Percentiles rank a stretch among this genome's conserved stretches.
These are phyloP conservation scores for Epinephelus cyanopodus DNA, from an alignment of 2,113 vertebrate genomes.

Conservation along the genomic window DNA sequence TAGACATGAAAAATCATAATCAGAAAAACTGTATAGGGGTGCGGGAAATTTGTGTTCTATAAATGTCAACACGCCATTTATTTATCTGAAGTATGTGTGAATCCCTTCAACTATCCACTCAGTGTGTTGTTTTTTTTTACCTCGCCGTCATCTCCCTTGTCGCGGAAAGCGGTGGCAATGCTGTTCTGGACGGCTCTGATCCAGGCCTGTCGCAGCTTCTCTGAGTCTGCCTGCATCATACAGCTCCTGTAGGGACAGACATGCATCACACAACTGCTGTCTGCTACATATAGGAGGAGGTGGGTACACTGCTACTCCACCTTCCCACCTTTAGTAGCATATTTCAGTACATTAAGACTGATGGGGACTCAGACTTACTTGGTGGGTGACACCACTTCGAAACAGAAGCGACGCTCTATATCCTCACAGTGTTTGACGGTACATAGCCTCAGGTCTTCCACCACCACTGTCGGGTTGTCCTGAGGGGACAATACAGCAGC, in stretches of 20 bases:
- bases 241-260: constrained; percentile 89
- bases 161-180: constrained; percentile 96
- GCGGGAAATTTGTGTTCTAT: not conserved
- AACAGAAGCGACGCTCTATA: constrained; percentile 96
- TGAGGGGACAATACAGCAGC: constrained; percentile 64
- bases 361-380: constrained; percentile 86
- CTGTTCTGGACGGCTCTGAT: constrained; percentile 98
- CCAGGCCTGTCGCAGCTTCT: constrained; percentile 96
- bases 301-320: constrained; percentile 9
- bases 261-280: constrained; percentile 37
- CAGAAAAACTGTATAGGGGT: too few relatives aligned
- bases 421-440: constrained; percentile 98
- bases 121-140: constrained; percentile 73
- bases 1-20: not conserved
- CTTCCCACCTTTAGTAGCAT: constrained; percentile 5
- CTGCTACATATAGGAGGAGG: constrained; percentile 12
- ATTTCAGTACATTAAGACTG: constrained; percentile 28
- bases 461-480: constrained; percentile 98
- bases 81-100: not conserved
- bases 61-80: not conserved
- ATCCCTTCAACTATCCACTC: not conserved
- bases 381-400: constrained; percentile 97
- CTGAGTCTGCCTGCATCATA: constrained; percentile 97
- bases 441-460: constrained; percentile 95
- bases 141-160: constrained; percentile 92